A percentile compares a stretch with the other conserved stretches of the same genome.
Conservation (phyloP, 2,113 vertebrate genomes). For the Sinocyclocheilus maitianheensis region DNA sequence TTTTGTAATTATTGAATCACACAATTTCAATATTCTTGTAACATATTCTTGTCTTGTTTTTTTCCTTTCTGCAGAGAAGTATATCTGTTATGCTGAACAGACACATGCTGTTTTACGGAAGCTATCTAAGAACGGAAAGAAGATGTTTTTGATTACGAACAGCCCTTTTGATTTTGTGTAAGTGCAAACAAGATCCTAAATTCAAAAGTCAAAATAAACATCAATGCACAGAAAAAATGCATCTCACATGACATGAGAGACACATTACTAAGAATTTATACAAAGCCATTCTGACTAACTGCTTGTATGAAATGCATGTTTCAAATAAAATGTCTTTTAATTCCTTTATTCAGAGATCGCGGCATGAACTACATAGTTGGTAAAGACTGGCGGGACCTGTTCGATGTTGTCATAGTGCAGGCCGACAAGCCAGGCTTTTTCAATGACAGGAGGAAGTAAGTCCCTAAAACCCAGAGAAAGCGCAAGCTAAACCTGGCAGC, state of each 20-base stretch:
- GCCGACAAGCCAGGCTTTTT: slow-evolving; percentile 97
- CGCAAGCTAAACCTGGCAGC: background rate
- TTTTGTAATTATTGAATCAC: background rate
- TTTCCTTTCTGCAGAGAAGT: slow-evolving; percentile 79
- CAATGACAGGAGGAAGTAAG: slow-evolving; percentile 94
- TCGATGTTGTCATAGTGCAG: slow-evolving; percentile 96
- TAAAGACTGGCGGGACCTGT: slow-evolving; percentile 96
- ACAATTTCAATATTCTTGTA: background rate
- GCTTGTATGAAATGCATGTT: background rate
- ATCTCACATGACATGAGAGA: background rate
- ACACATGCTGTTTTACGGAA: slow-evolving; percentile 92
- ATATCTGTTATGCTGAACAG: slow-evolving; percentile 92
- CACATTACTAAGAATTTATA: background rate
- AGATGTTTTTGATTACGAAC: slow-evolving; percentile 99
- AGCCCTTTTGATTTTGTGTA: slow-evolving; percentile 98
- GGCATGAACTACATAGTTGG: slow-evolving; percentile 97
- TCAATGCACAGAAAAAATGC: background rate
- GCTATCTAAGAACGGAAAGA: slow-evolving; percentile 89
- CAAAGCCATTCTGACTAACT: background rate
- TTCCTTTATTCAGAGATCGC: slow-evolving; percentile 78
- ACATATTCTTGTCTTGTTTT: background rate
- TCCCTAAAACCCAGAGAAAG: slow-evolving; percentile 18
- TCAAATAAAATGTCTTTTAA: background rate
- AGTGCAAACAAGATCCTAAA: slow-evolving; percentile 65
- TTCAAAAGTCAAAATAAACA: background rate